phyloP scores from a whole-genome alignment of 2,888 invertebrate genomes.

The Hartigia nigra region DNA sequence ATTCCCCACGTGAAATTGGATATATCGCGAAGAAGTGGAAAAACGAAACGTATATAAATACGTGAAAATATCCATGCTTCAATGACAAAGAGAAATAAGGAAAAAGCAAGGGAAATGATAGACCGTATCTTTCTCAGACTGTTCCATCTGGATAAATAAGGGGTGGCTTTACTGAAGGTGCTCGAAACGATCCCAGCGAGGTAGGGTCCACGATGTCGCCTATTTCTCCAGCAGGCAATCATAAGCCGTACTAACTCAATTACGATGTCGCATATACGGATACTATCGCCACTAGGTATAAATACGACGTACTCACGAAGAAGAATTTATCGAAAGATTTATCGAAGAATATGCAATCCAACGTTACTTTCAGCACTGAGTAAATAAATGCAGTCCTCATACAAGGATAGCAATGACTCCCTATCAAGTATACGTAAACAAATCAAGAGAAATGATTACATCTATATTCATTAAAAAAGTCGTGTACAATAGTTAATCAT shows the following conservation, averaged over 20 bases:
- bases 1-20: background rate
- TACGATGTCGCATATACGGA: slow-evolving; percentile 3
- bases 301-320: background rate
- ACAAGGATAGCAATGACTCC: background rate
- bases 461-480: too few relatives aligned
- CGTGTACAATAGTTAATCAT: background rate
- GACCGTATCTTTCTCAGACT: background rate
- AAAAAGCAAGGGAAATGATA: background rate
- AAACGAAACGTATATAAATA: background rate
- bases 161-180: background rate
- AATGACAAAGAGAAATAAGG: background rate
- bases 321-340: background rate
- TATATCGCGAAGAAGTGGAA: background rate
- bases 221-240: slow-evolving; percentile 1
- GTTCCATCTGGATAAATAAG: background rate
- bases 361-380: background rate
- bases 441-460: background rate
- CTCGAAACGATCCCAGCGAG: background rate
- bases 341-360: background rate
- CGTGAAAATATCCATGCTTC: background rate
- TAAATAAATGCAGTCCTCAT: background rate
- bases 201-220: background rate
- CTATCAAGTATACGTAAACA: background rate
- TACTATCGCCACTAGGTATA: background rate
- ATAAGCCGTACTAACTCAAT: background rate